Conservation (phyloP, 2,888 invertebrate genomes). For the Meandrusa payeni region DNA sequence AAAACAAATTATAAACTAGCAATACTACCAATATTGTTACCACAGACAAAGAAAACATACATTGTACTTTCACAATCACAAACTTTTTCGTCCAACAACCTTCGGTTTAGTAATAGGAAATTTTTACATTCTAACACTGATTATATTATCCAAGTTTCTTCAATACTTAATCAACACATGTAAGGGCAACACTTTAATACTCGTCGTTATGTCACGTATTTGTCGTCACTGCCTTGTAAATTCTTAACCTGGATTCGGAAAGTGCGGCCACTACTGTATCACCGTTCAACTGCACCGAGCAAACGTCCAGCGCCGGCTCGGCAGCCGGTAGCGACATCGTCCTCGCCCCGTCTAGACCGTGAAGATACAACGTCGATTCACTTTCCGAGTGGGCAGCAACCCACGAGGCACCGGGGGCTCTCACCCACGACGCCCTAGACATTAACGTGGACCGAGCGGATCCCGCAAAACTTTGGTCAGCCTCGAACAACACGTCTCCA, state of each 20-base stretch:
- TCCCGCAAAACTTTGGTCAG: slow-evolving; percentile 83
- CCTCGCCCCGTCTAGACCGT: slow-evolving; percentile 79
- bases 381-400: slow-evolving; percentile 89
- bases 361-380: slow-evolving; percentile 82
- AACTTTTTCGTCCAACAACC: too few relatives aligned
- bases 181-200: too few relatives aligned
- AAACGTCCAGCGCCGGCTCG: slow-evolving; percentile 85
- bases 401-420: slow-evolving; percentile 79
- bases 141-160: too few relatives aligned
- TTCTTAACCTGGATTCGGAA: slow-evolving; percentile 83
- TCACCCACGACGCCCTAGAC: slow-evolving; percentile 83
- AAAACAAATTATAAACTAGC: too few relatives aligned
- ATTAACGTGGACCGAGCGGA: slow-evolving; percentile 85
- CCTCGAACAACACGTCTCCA: slow-evolving; percentile 74
- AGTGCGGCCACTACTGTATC: slow-evolving; percentile 82
- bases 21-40: too few relatives aligned
- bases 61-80: too few relatives aligned
- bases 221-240: slow-evolving; percentile 79
- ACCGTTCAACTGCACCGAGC: slow-evolving; percentile 77
- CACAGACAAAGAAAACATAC: too few relatives aligned
- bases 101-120: too few relatives aligned
- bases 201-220: slow-evolving; percentile 42
- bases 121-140: too few relatives aligned
- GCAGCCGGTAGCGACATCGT: slow-evolving; percentile 79
- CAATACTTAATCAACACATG: too few relatives aligned